Evolutionary conservation across 2,113 vertebrate genomes (phyloP).

Genomic region (Cynopterus brachyotis): DNA sequence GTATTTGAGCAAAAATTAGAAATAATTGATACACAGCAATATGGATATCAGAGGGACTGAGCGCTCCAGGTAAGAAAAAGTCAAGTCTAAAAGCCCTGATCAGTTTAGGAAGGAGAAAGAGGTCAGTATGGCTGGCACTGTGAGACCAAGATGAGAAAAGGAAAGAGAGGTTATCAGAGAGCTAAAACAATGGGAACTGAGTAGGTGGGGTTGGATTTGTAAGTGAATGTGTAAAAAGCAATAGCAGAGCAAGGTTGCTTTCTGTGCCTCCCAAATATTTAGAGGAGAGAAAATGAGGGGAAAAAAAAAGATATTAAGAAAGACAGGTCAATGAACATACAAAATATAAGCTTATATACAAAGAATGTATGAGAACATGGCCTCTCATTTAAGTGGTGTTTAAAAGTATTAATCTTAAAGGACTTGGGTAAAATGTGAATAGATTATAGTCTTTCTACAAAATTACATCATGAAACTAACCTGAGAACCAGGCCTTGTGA

Average conservation of each 20-base stretch:
- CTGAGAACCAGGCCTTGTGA: neutral
- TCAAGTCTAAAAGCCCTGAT: neutral
- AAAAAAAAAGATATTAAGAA: neutral
- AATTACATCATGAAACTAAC: neutral
- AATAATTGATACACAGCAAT: fast-evolving
- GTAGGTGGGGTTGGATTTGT: neutral
- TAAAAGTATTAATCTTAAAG: neutral
- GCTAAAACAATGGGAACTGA: too few relatives aligned
- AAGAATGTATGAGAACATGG: neutral
- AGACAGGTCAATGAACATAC: neutral
- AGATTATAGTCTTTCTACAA: neutral
- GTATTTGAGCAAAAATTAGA: neutral
- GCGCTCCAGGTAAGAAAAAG: fast-evolving
- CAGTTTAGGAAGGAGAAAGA: neutral
- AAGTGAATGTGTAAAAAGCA: neutral
- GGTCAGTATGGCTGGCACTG: fast-evolving
- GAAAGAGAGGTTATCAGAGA: neutral
- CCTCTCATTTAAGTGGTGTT: neutral
- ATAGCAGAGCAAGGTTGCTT: neutral
- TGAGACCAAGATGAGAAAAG: fast-evolving
- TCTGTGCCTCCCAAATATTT: neutral
- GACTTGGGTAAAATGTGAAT: neutral
- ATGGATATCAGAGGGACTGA: neutral
- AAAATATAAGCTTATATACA: neutral
- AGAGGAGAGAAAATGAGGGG: neutral